phyloP scores from a whole-genome alignment of 2,888 invertebrate species.

The Esperia sulphurella region DNA sequence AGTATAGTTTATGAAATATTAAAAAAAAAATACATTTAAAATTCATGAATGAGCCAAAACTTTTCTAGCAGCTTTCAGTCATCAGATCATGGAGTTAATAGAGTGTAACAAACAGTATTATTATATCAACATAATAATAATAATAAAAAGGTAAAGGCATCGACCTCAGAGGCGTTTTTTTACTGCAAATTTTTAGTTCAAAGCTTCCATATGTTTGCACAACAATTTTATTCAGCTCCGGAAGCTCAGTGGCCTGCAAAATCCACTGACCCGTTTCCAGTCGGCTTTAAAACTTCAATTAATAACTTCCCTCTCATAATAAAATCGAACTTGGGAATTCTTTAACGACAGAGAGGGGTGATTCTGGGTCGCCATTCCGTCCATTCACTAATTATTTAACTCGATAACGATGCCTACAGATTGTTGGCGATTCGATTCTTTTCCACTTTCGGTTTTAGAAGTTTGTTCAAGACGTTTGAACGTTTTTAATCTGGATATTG shows the following conservation, averaged over 20 bases:
- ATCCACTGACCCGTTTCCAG: slow-evolving; percentile 23
- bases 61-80: no score
- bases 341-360: slow-evolving; percentile 32
- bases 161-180: no score
- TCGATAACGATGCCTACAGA: slow-evolving; percentile 32
- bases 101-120: no score
- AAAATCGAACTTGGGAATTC: slow-evolving; percentile 47
- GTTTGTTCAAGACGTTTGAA: background rate
- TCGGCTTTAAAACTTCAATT: slow-evolving; percentile 50
- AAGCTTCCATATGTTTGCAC: background rate
- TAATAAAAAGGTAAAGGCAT: no score
- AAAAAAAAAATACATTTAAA: no score
- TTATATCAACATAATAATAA: no score
- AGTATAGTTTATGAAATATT: no score
- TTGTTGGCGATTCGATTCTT: slow-evolving; percentile 19
- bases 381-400: slow-evolving; percentile 55
- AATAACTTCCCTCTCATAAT: slow-evolving; percentile 51
- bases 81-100: no score
- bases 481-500: background rate
- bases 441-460: background rate
- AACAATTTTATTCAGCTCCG: background rate
- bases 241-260: slow-evolving; percentile 33
- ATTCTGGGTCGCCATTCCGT: slow-evolving; percentile 29
- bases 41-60: no score
- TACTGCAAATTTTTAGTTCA: background rate